A percentile compares a stretch with the other conserved stretches of the same genome.
These are phyloP conservation scores for Thalassarche chlororhynchos DNA, from an alignment of 2,113 vertebrate genomes.

Conservation along the genomic window DNA sequence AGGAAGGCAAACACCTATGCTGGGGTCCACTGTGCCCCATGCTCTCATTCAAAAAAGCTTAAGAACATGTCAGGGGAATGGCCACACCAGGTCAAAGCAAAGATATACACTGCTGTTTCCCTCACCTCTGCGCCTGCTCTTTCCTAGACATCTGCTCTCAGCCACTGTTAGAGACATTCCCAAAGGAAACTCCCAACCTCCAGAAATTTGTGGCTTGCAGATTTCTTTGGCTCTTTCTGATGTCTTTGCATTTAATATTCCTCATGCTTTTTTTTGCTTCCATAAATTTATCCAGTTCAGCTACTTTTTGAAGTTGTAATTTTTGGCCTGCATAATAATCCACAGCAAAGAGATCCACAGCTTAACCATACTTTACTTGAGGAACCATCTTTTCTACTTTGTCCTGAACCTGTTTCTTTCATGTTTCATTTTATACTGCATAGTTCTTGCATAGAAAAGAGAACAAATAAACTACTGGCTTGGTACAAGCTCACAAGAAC, in stretches of 20 bases:
- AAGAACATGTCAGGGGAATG: background rate
- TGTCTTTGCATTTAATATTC: background rate
- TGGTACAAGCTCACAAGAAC: background rate
- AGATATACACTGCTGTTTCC: background rate
- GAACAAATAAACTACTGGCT: background rate
- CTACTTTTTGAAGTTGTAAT: background rate
- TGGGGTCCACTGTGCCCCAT: rapidly evolving
- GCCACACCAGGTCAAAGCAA: background rate
- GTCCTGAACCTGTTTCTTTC: background rate
- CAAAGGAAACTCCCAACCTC: background rate
- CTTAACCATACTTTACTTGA: background rate
- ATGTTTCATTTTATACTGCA: background rate
- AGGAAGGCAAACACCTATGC: background rate
- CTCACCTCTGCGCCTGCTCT: background rate
- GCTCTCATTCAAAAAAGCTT: background rate
- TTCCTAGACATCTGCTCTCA: background rate
- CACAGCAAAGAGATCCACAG: background rate
- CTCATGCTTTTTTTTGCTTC: background rate
- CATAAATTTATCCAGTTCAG: background rate
- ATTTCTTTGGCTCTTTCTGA: background rate
- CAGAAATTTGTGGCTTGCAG: background rate
- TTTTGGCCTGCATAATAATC: background rate
- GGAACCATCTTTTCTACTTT: background rate
- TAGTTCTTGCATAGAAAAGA: background rate
- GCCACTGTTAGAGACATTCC: background rate